A percentile compares a stretch with the other conserved stretches of the same genome.
These are phyloP conservation scores for Pseudomyrmex sp. DNA, from an alignment of 1,140 invertebrate species.

Conservation along the genomic window DNA sequence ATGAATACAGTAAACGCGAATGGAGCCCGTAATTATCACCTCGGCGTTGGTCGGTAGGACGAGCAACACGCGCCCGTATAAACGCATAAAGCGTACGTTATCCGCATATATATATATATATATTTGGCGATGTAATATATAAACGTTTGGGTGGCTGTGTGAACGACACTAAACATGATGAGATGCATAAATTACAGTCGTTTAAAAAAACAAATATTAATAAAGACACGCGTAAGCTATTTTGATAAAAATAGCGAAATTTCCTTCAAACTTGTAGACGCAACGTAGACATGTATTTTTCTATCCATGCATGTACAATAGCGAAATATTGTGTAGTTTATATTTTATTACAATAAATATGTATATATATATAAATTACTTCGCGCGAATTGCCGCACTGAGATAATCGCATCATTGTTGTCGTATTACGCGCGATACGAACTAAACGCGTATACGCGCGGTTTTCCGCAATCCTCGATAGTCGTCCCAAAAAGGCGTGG, in stretches of 20 bases:
- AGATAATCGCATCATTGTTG: conserved; percentile 33
- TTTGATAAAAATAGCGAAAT: neutral
- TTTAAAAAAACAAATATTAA: conserved; percentile 75
- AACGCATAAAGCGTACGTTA: conserved; percentile 56
- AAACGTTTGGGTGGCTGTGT: conserved; percentile 27
- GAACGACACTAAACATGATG: conserved; percentile 57
- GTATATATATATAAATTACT: neutral
- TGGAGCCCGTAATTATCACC: conserved; percentile 83
- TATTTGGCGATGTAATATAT: conserved; percentile 8
- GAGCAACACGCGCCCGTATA: conserved; percentile 62
- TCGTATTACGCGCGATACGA: conserved; percentile 56
- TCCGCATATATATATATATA: conserved; percentile 26
- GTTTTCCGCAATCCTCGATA: conserved; percentile 63
- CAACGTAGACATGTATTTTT: neutral
- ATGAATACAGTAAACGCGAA: conserved; percentile 77
- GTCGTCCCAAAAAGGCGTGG: conserved; percentile 66
- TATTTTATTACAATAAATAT: too few relatives aligned
- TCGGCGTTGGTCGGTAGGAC: conserved; percentile 68
- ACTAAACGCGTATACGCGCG: conserved; percentile 48
- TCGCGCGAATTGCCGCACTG: neutral
- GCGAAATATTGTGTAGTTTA: neutral
- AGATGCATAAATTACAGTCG: conserved; percentile 73
- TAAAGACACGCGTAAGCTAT: conserved; percentile 45
- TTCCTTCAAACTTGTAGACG: too few relatives aligned
- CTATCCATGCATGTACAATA: neutral